Percentiles rank a stretch among this genome's conserved stretches.
These are phyloP conservation scores for Halcyon smyrnensis DNA, from an alignment of 2,797 vertebrate genomes.

Conservation along the genomic window DNA sequence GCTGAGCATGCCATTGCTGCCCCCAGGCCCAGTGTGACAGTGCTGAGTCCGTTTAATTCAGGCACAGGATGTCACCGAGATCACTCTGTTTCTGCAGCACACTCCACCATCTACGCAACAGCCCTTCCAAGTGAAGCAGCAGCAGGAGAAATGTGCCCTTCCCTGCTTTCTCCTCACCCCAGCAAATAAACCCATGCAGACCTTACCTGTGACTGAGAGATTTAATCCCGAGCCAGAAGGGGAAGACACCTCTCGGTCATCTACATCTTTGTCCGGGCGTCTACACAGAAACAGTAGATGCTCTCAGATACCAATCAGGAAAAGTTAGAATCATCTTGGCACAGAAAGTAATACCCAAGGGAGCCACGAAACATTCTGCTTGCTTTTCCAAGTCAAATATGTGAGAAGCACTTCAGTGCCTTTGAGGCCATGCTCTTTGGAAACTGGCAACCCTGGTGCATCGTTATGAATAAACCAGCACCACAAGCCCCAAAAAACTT, in stretches of 20 bases:
- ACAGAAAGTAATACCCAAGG: not conserved
- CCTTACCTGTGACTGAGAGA: not conserved
- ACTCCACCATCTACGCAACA: not conserved
- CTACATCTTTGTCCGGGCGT: not conserved
- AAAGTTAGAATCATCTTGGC: not conserved
- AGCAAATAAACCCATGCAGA: not conserved
- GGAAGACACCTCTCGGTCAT: not conserved
- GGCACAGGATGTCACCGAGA: fast-evolving
- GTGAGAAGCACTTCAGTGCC: not conserved
- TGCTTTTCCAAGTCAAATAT: not conserved
- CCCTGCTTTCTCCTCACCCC: not conserved
- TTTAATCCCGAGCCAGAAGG: not conserved
- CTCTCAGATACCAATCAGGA: not conserved
- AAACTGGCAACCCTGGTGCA: not conserved
- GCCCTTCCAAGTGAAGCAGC: not conserved
- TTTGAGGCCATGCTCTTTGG: not conserved
- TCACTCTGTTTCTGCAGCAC: fast-evolving
- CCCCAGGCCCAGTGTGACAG: not conserved
- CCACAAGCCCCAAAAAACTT: not conserved
- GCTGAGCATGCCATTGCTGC: fast-evolving
- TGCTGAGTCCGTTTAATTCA: not conserved
- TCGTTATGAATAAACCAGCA: not conserved
- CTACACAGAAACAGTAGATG: not conserved
- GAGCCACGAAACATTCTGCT: not conserved
- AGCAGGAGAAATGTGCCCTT: not conserved